Evolutionary conservation across 2,888 invertebrate species (phyloP), one percentile per base, ranked within the genome.

Genomic region (Zonitis immaculata): DNA sequence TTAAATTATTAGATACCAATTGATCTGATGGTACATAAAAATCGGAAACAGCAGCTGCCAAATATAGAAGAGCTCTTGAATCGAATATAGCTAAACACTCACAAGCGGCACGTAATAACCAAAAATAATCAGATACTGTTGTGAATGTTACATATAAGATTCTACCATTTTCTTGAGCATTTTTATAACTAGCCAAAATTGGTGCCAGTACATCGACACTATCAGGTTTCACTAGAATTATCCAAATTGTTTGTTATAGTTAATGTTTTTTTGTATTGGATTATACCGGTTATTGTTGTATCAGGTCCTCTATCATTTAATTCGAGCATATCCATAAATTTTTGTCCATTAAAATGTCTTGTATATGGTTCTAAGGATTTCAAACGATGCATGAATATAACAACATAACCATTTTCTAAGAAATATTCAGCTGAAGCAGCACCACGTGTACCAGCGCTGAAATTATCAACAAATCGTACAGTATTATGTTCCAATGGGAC

Each of bases 41-140:
- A 79, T 99, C 99, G 0, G 98, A 96, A 0, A 98, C 99, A 3
- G 99, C 99, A 1, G 99, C 99, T 14, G 98, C 97, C 49, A 99
- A 81, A 75, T 95, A 99, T n/a, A 99, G 77, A 65, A 96, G 74
- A 0, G 90, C 91, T 26, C 80, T 78, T 0, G 82, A 73, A 6
- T 87, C 87, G 44, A 88, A 78, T 42, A 79, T 74, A 9, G 86
- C 82, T 54, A 97, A 78, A 60, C 86, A 84, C 74, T 89, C 87
- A 67, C 93, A 89, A 16, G 88, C 87, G 11, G 89, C 91, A 58
- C 90, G 80, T 60, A 97, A 76, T 55, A 95, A 79, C 90, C 94
- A 93, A 73, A 97, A 86, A 78, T 97, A 97, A 67, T 97, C 96
- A 0, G 89, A 85, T 11, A 97, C 84, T 0, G 92, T 87, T 6